Evolutionary conservation across 1,140 invertebrate species (phyloP).

Genomic region (Augochlora pura): DNA sequence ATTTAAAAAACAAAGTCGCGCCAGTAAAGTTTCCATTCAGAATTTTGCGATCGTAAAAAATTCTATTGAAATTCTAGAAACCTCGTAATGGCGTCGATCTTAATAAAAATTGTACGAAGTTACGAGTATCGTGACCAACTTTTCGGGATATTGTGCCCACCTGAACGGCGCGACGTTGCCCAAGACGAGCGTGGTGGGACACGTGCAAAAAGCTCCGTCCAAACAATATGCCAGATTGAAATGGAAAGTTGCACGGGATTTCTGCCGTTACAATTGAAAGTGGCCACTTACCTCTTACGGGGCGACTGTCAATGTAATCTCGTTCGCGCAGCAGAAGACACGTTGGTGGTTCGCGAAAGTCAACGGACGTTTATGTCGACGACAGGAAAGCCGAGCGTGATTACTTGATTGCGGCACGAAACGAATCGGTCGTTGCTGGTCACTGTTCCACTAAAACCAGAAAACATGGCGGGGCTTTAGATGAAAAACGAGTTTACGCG

Average conservation of each 20-base stretch:
- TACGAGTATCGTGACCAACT: too few relatives aligned
- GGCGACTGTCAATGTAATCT: conserved; percentile 61
- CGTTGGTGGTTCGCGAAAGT: conserved; percentile 38
- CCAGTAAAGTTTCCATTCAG: too few relatives aligned
- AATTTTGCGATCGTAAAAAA: too few relatives aligned
- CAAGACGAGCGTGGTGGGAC: neutral
- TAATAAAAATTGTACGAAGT: too few relatives aligned
- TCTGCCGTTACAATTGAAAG: conserved; percentile 70
- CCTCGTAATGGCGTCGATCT: too few relatives aligned
- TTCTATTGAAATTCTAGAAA: too few relatives aligned
- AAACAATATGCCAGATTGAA: conserved; percentile 47
- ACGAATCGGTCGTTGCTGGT: conserved; percentile 6
- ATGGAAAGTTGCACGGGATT: conserved; percentile 64
- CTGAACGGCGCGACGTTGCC: too few relatives aligned
- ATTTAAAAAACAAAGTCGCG: too few relatives aligned
- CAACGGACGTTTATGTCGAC: conserved; percentile 38
- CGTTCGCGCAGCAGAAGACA: conserved; percentile 36
- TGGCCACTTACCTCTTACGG: conserved; percentile 55
- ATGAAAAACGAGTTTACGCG: neutral
- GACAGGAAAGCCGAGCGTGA: conserved; percentile 17
- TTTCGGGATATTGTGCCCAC: too few relatives aligned
- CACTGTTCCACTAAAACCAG: conserved; percentile 10
- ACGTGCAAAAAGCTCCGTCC: neutral
- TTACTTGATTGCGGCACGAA: conserved; percentile 6
- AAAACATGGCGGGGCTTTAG: neutral